Conservation (phyloP, 2,113 vertebrate genomes). For the Atlantisia rogersi region DNA sequence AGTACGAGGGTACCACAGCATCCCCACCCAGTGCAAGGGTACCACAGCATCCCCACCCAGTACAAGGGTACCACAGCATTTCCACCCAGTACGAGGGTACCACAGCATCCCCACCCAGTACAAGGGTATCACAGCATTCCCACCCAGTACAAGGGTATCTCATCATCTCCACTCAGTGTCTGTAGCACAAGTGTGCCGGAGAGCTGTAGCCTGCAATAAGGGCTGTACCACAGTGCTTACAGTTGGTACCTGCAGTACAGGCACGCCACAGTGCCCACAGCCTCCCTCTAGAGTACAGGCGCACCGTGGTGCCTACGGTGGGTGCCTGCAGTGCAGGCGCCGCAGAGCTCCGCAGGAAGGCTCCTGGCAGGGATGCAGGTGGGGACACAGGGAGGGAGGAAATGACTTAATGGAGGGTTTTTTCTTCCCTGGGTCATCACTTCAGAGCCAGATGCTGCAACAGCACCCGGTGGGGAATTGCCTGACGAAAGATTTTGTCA, state of each 20-base stretch:
- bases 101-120: no score
- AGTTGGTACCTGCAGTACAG: background rate
- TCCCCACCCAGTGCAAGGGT: no score
- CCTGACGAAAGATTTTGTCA: background rate
- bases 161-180: no score
- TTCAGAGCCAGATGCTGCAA: background rate
- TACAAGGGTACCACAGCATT: rapidly evolving
- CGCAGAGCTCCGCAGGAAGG: background rate
- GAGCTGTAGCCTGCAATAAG: background rate
- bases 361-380: background rate
- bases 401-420: rapidly evolving
- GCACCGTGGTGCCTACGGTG: rapidly evolving
- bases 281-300: background rate
- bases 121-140: no score
- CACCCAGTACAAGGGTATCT: no score
- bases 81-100: no score
- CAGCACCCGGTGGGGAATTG: background rate
- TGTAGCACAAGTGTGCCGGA: background rate
- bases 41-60: background rate
- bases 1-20: rapidly evolving
- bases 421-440: background rate
- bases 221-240: rapidly evolving
- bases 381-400: rapidly evolving
- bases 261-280: rapidly evolving
- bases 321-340: rapidly evolving